These are phyloP conservation scores for Echinops telfairi DNA, from an alignment of 2,113 vertebrate species.

Conservation along the genomic window DNA sequence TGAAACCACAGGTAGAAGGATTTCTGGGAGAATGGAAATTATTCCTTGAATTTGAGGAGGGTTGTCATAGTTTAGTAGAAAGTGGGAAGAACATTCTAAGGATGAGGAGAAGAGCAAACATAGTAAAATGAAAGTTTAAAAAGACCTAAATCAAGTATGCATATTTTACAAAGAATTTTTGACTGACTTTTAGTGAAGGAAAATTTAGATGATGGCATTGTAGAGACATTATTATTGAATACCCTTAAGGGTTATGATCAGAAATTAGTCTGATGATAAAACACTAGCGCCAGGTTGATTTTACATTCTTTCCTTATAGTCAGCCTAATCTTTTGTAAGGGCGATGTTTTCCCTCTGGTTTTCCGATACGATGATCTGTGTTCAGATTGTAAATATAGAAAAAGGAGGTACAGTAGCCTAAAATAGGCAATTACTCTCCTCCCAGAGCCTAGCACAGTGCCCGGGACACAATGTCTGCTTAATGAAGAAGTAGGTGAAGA, in stretches of 20 bases:
- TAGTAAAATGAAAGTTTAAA: constrained; percentile 16
- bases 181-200: not conserved
- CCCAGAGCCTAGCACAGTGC: not conserved
- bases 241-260: not conserved
- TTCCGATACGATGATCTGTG: constrained; percentile 9
- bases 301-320: not conserved
- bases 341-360: not conserved
- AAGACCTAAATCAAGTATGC: constrained; percentile 3
- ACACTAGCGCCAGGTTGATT: not conserved
- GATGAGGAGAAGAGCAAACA: not conserved
- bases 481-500: not conserved
- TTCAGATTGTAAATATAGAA: not conserved
- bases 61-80: not conserved
- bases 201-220: constrained; percentile 9
- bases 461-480: not conserved
- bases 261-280: not conserved
- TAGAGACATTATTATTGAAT: not conserved
- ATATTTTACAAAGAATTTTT: too few relatives aligned
- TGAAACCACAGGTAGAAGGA: not conserved
- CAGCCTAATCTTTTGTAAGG: not conserved
- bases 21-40: constrained; percentile 56
- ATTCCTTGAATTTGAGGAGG: constrained; percentile 19
- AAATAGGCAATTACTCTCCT: not conserved
- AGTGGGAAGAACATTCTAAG: constrained; percentile 13
- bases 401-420: not conserved